These are phyloP conservation scores for Yponomeuta evonymella DNA, from an alignment of 2,888 invertebrate genomes.

Conservation along the genomic window DNA sequence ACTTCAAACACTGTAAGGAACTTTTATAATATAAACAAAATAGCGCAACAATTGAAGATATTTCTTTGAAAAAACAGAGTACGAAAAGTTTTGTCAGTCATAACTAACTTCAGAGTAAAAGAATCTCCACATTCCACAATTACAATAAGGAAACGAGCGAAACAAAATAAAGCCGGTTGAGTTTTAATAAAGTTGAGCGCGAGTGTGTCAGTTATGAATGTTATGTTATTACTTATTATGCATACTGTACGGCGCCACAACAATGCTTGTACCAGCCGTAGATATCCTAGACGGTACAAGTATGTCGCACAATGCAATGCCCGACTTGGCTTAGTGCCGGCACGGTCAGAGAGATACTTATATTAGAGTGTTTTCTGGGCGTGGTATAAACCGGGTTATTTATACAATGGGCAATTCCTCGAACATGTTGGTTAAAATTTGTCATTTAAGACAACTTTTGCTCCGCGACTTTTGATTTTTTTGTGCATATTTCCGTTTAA, in stretches of 20 bases:
- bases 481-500: too few species aligned
- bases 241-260: constrained; percentile 48
- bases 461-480: too few species aligned
- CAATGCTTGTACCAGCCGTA: constrained; percentile 20
- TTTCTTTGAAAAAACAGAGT: too few species aligned
- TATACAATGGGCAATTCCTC: too few species aligned
- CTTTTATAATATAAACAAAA: too few species aligned
- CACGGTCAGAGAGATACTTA: neutral
- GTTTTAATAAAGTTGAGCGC: constrained; percentile 52
- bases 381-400: too few species aligned
- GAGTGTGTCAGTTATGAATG: constrained; percentile 53
- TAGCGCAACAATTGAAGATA: too few species aligned
- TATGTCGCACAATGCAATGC: neutral
- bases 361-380: neutral
- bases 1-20: too few species aligned
- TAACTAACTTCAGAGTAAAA: neutral
- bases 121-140: constrained; percentile 30
- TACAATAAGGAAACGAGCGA: constrained; percentile 36
- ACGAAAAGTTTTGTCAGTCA: neutral
- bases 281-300: neutral
- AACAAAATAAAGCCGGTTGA: constrained; percentile 33
- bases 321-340: neutral
- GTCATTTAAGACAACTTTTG: too few species aligned
- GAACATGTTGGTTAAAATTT: too few species aligned
- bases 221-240: constrained; percentile 44